These are phyloP conservation scores for Pipistrellus kuhlii DNA, from an alignment of 2,797 vertebrate species.

Conservation along the genomic window DNA sequence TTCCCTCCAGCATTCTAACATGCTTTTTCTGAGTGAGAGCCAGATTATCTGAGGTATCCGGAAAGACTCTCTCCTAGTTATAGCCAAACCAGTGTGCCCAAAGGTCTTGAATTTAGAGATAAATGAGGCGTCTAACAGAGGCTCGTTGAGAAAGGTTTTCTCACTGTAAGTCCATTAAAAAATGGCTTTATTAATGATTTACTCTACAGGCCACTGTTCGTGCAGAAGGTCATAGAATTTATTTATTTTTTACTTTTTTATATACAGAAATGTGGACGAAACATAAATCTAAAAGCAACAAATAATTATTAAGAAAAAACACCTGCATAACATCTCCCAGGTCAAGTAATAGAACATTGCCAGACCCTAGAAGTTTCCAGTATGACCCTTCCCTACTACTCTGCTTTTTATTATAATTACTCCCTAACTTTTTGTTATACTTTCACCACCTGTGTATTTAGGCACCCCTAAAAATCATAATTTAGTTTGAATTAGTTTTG, in stretches of 20 bases:
- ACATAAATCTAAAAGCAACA: neutral
- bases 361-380: neutral
- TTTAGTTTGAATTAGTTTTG: neutral
- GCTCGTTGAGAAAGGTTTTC: constrained; percentile 17
- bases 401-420: neutral
- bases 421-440: neutral
- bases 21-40: neutral
- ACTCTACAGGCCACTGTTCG: neutral
- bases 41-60: neutral
- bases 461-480: neutral
- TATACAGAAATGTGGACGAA: neutral
- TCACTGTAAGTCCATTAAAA: constrained; percentile 31
- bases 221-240: constrained; percentile 11
- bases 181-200: constrained; percentile 39
- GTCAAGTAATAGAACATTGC: neutral
- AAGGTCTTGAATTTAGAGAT: constrained; percentile 50
- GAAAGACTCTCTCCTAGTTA: constrained; percentile 19
- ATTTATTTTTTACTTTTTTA: neutral
- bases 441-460: neutral
- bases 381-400: neutral
- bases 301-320: neutral
- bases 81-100: constrained; percentile 38
- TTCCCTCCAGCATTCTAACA: neutral
- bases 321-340: neutral
- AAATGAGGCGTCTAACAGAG: constrained; percentile 32